A percentile compares a stretch with the other conserved stretches of the same genome.
Evolutionary conservation across 2,888 invertebrate species (phyloP).

Genomic region (Ormyrus thymus): DNA sequence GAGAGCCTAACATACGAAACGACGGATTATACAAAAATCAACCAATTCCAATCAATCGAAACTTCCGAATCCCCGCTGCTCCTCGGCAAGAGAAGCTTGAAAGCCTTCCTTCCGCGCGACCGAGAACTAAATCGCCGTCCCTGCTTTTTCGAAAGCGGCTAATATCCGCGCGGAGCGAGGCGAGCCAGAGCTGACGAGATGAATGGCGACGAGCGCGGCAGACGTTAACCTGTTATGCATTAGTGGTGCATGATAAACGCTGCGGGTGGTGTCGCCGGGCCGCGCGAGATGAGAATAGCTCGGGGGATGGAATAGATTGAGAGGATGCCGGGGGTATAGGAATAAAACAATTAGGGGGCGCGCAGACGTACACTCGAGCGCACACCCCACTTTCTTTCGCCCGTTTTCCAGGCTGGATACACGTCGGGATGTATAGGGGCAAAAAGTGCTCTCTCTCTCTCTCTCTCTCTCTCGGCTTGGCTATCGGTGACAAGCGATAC

Average conservation of each 20-base stretch:
- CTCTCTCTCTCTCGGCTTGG: too few species aligned
- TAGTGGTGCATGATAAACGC: slow-evolving; percentile 72
- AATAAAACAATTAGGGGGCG: slow-evolving; percentile 73
- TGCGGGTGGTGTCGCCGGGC: slow-evolving; percentile 71
- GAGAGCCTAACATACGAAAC: too few species aligned
- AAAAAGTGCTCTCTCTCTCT: slow-evolving; percentile 42
- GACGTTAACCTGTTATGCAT: slow-evolving; percentile 72
- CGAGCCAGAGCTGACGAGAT: slow-evolving; percentile 23
- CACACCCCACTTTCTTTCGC: slow-evolving; percentile 65
- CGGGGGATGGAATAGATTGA: slow-evolving; percentile 72
- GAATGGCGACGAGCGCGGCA: slow-evolving; percentile 61
- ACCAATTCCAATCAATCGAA: too few species aligned
- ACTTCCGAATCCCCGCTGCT: too few species aligned
- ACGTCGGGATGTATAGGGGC: slow-evolving; percentile 25
- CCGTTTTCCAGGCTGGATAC: slow-evolving; percentile 34
- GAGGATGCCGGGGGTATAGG: slow-evolving; percentile 66
- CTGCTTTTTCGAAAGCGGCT: not conserved
- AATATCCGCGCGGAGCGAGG: not conserved
- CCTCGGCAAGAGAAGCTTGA: too few species aligned
- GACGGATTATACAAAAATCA: too few species aligned
- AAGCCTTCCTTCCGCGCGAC: too few species aligned
- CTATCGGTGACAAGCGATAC: slow-evolving; percentile 60
- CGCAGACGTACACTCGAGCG: slow-evolving; percentile 71
- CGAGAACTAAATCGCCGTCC: too few species aligned
- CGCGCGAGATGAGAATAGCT: slow-evolving; percentile 68